Conservation (phyloP, 1,140 invertebrate genomes). For the Camponotus vicinus region DNA sequence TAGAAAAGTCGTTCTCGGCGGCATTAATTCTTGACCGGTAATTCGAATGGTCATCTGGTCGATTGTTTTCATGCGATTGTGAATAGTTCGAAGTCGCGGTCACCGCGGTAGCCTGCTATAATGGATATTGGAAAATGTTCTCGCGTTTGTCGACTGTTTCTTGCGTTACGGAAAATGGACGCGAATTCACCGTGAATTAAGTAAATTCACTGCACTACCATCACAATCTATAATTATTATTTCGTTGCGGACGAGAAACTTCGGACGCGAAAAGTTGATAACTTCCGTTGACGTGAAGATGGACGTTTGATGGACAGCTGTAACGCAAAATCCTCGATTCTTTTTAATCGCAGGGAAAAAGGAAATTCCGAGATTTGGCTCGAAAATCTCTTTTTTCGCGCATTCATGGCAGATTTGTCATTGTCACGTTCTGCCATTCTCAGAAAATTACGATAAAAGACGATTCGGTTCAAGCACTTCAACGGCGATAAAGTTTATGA, state of each 20-base stretch:
- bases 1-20: background rate
- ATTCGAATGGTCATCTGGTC: conserved; percentile 15
- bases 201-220: background rate
- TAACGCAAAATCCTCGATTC: background rate
- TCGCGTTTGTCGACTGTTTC: background rate
- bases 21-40: conserved; percentile 22
- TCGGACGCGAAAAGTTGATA: background rate
- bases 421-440: conserved; percentile 31
- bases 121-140: conserved; percentile 51
- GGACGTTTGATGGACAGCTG: background rate
- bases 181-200: background rate
- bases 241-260: background rate
- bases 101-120: background rate
- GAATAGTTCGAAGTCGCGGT: conserved; percentile 2
- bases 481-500: conserved; percentile 59
- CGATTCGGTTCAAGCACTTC: conserved; percentile 29
- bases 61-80: conserved; percentile 31
- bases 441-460: conserved; percentile 48
- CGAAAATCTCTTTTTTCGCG: conserved; percentile 6
- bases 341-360: conserved; percentile 27
- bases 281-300: background rate
- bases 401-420: conserved; percentile 34
- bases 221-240: background rate
- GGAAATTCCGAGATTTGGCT: background rate
- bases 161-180: conserved; percentile 12